Conservation (phyloP, 2,113 vertebrate species). For the Choloepus hoffmanni region DNA sequence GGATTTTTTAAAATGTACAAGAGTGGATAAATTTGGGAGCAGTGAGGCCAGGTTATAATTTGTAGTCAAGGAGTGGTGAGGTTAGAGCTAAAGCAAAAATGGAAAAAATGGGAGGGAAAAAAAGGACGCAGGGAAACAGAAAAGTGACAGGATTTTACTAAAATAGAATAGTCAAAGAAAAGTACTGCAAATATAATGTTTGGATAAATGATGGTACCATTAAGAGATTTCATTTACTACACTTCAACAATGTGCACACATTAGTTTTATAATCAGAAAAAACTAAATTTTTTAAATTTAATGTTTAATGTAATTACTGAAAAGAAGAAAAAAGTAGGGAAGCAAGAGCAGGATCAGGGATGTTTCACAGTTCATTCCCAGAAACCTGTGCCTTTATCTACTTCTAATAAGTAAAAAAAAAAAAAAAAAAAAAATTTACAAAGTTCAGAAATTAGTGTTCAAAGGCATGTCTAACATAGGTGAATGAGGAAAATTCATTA, state of each 20-base stretch:
- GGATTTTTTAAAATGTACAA: neutral
- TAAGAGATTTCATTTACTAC: neutral
- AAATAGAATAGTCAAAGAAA: neutral
- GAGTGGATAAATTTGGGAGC: neutral
- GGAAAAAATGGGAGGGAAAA: neutral
- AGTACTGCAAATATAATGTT: neutral
- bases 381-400: slow-evolving; percentile 11
- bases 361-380: slow-evolving; percentile 43
- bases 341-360: neutral
- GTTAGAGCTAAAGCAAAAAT: neutral
- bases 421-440: neutral
- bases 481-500: slow-evolving; percentile 9
- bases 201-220: neutral
- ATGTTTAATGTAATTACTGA: neutral
- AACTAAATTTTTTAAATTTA: neutral
- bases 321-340: neutral
- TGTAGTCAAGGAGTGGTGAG: neutral
- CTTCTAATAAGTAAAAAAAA: slow-evolving; percentile 4
- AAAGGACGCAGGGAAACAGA: neutral
- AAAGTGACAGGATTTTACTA: neutral
- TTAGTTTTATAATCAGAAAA: neutral
- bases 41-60: slow-evolving; percentile 21
- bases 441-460: slow-evolving; percentile 19
- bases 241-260: neutral
- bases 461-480: neutral